Percentiles rank a stretch among this genome's conserved stretches.
Evolutionary conservation across 2,888 invertebrate species (phyloP).

Genomic region (Sarcophaga carnaria): DNA sequence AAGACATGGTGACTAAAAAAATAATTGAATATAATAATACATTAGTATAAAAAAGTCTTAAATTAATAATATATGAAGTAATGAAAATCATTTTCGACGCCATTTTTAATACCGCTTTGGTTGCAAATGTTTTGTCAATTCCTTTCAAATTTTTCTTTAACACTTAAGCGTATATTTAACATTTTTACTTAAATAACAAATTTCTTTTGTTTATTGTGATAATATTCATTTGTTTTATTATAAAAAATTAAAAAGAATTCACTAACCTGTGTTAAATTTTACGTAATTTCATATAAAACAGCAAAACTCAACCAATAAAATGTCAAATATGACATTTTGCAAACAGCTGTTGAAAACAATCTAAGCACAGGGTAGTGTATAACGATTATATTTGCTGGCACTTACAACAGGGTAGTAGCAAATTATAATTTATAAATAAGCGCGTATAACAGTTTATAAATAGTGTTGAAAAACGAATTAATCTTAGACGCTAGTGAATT

Average conservation of each 20-base stretch:
- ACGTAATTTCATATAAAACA: slow-evolving; percentile 73
- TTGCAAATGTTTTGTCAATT: not conserved
- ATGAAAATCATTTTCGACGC: not conserved
- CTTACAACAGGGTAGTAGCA: not conserved
- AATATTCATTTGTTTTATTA: slow-evolving; percentile 4
- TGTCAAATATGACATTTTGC: slow-evolving; percentile 49
- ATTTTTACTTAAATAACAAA: not conserved
- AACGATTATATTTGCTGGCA: not conserved
- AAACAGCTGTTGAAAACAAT: slow-evolving; percentile 55
- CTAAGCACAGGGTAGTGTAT: not conserved
- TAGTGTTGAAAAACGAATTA: no score
- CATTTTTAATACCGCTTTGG: not conserved
- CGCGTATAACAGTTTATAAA: no score
- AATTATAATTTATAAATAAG: no score
- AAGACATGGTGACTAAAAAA: slow-evolving; percentile 73
- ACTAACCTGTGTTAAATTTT: slow-evolving; percentile 70
- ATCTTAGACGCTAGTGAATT: no score
- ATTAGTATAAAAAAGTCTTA: not conserved
- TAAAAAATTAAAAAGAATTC: slow-evolving; percentile 30
- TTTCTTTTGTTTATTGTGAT: not conserved
- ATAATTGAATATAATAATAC: not conserved
- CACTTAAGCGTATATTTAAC: not conserved
- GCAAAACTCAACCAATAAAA: slow-evolving; percentile 14
- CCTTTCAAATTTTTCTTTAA: not conserved
- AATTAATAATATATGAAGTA: not conserved